These are phyloP conservation scores for Muntiacus muntjak DNA, from an alignment of 2,113 vertebrate species.

Conservation along the genomic window DNA sequence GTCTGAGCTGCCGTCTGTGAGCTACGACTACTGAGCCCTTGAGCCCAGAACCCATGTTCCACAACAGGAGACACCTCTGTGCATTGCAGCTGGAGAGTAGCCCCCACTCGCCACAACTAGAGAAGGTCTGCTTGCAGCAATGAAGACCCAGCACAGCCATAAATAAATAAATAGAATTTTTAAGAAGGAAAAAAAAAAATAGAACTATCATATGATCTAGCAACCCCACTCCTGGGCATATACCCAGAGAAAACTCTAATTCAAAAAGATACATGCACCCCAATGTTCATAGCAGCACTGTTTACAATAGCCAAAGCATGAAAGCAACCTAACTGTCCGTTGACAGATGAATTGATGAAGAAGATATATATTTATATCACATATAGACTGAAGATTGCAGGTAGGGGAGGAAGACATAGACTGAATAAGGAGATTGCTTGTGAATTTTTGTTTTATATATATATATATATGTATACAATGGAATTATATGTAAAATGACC, in stretches of 20 bases:
- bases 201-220: not conserved
- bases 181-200: not conserved
- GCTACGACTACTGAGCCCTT: not conserved
- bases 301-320: not conserved
- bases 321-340: not conserved
- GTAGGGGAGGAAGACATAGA: not conserved
- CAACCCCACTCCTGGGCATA: not conserved
- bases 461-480: not conserved
- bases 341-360: not conserved
- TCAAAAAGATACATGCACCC: not conserved
- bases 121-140: not conserved
- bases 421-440: not conserved
- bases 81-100: not conserved
- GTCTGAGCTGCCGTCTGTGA: not conserved
- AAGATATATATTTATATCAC: not conserved
- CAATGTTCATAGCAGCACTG: not conserved
- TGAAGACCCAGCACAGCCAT: not conserved
- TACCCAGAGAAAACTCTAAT: not conserved
- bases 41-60: not conserved
- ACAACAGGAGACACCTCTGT: not conserved
- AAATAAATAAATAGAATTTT: not conserved
- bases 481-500: not conserved
- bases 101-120: not conserved
- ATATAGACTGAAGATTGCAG: not conserved
- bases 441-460: not conserved